Base-by-base conservation (phyloP, 2,888 invertebrate species). In the Metacarcinus magister region DNA sequence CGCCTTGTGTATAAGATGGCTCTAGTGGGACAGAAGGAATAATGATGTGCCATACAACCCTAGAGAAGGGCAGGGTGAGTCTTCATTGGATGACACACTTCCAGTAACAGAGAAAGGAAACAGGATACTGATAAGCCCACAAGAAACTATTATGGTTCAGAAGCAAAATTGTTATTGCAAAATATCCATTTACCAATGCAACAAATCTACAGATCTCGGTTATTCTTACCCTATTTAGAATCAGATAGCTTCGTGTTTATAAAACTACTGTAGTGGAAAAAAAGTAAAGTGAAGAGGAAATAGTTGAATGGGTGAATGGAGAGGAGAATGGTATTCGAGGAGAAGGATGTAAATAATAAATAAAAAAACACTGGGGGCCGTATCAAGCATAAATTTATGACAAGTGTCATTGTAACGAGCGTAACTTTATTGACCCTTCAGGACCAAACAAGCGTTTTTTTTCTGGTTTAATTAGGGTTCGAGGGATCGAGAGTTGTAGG, bases 21-120 rank as follows among this genome's bases (percentile, higher is more conserved):
- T 28, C 82, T 97, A n/a, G 97, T 96, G n/a, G 97, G 4, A 96
- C 97, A 28, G 96, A 96, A 46, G 97, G 97, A 23, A 60, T 54
- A 10, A 95, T 46, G 95, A 97, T 43, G 92, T 97, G 8, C 97
- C 97, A 0, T 96, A 97, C 46, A 91, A 48, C 43, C 95, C 95
- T 5, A 90, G 54, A 8, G 90, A 44, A 16, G 90, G 94, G 7
- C 54, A 60, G 54, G 54, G 13, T 19, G 60, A 28, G 19, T 92
- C 54, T 10, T 32, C 92, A 44, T 39, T 4, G 19, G 23, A 92
- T 54, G 54, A 60, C 28, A 54, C 48, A 54, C 60, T 39, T n/a
- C 87, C 87, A 3, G 32, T 87, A 39, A 87, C 87, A 87, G 39
- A 87, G 32, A 87, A 39, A 87, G 87, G 87, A 87, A 87, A 87